A percentile compares a stretch with the other conserved stretches of the same genome.
Conservation (phyloP, 2,888 invertebrate species). For the Gerris lacustris region DNA sequence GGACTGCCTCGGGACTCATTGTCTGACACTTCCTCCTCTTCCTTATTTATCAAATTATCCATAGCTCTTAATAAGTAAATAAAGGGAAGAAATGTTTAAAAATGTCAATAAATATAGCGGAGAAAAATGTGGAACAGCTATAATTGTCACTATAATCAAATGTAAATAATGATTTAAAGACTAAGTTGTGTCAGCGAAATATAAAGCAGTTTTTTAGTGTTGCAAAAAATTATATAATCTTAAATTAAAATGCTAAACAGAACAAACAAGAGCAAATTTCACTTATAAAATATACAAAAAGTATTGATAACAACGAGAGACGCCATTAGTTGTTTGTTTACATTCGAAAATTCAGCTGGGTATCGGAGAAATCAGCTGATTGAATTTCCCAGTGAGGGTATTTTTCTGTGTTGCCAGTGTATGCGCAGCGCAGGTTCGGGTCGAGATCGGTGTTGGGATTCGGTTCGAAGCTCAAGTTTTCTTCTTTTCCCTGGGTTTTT, state of each 20-base stretch:
- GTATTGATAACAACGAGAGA: neutral
- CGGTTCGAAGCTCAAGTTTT: neutral
- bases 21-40: neutral
- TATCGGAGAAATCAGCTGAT: neutral
- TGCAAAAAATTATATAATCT: too few relatives aligned
- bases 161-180: too few relatives aligned
- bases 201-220: too few relatives aligned
- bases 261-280: too few relatives aligned
- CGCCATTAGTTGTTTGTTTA: neutral
- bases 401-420: neutral
- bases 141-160: too few relatives aligned
- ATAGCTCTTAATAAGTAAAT: neutral
- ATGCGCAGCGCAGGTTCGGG: neutral
- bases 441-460: neutral
- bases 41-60: neutral
- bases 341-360: slow-evolving; percentile 1
- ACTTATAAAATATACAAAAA: too few relatives aligned
- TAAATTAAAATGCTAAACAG: too few relatives aligned
- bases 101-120: too few relatives aligned
- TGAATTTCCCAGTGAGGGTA: neutral
- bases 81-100: too few relatives aligned
- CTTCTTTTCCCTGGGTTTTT: neutral
- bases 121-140: too few relatives aligned
- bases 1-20: neutral
- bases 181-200: too few relatives aligned